Evolutionary conservation across 1,140 invertebrate genomes (phyloP).

Genomic region (Ceratina calcarata): DNA sequence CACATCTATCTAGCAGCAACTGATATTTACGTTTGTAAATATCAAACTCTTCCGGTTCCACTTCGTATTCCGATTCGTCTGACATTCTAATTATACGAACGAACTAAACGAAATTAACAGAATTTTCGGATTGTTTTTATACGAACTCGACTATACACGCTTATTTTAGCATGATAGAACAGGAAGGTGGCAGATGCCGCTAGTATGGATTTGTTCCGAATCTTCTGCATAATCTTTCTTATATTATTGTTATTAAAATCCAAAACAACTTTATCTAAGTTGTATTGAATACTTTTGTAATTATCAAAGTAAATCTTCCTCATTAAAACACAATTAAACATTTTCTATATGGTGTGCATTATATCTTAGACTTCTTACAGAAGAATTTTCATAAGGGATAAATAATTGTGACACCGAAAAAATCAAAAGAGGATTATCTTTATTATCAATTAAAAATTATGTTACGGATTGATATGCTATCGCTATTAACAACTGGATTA

Average conservation of each 20-base stretch:
- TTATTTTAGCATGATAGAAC: constrained; percentile 36
- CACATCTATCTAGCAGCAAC: constrained; percentile 77
- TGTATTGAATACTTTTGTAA: too few relatives aligned
- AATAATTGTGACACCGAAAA: too few relatives aligned
- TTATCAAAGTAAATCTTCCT: too few relatives aligned
- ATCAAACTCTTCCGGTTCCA: constrained; percentile 74
- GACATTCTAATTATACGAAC: constrained; percentile 60
- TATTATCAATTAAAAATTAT: too few relatives aligned
- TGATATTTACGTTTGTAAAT: constrained; percentile 79
- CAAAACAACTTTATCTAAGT: too few relatives aligned
- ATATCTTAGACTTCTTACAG: too few relatives aligned
- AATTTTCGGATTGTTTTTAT: constrained; percentile 48
- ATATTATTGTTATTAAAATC: background rate
- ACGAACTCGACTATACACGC: constrained; percentile 10
- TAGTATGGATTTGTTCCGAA: constrained; percentile 11
- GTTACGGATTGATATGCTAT: too few relatives aligned
- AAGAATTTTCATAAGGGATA: too few relatives aligned
- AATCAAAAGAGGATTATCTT: too few relatives aligned
- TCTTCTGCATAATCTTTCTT: background rate
- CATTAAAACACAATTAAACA: too few relatives aligned
- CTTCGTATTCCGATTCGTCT: constrained; percentile 71
- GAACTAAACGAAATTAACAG: constrained; percentile 52
- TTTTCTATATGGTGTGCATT: too few relatives aligned
- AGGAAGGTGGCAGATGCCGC: constrained; percentile 29
- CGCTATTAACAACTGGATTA: too few relatives aligned